phyloP scores from a whole-genome alignment of 2,888 invertebrate genomes.

The Heteromyza rotundicornis region DNA sequence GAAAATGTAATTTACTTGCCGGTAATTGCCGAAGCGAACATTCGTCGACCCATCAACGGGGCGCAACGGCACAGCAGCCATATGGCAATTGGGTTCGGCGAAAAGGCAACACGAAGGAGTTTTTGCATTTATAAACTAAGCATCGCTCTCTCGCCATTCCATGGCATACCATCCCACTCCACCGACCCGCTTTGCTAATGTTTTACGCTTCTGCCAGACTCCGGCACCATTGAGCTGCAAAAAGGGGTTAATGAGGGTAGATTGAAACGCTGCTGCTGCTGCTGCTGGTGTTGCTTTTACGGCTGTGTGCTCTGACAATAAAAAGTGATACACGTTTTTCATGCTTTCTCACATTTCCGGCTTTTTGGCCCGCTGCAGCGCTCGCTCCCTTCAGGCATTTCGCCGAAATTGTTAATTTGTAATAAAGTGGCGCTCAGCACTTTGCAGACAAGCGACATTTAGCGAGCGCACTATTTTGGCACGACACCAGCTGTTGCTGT shows the following conservation, averaged over 20 bases:
- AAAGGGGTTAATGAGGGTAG: slow-evolving; percentile 20
- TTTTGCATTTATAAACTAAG: too few relatives aligned
- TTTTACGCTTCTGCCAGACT: too few relatives aligned
- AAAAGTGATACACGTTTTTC: background rate
- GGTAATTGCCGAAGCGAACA: background rate
- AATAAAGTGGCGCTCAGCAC: slow-evolving; percentile 9
- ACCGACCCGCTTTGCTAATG: too few relatives aligned
- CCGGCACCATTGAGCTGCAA: too few relatives aligned
- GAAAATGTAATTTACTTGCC: slow-evolving; percentile 19
- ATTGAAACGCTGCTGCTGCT: too few relatives aligned
- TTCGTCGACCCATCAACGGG: background rate
- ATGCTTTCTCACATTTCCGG: background rate
- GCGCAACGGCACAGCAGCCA: background rate
- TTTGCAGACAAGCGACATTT: background rate
- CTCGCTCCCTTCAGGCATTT: background rate
- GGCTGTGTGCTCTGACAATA: background rate
- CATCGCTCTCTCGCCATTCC: too few relatives aligned
- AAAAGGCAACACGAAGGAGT: too few relatives aligned
- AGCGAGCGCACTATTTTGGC: slow-evolving; percentile 1
- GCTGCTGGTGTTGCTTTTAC: too few relatives aligned
- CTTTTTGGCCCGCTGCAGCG: background rate
- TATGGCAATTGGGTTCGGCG: background rate
- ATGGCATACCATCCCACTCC: too few relatives aligned
- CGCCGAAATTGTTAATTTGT: slow-evolving; percentile 21
- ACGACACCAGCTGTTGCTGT: slow-evolving; percentile 12